These are phyloP conservation scores for Pholis gunnellus DNA, from an alignment of 2,113 vertebrate species.

Conservation along the genomic window DNA sequence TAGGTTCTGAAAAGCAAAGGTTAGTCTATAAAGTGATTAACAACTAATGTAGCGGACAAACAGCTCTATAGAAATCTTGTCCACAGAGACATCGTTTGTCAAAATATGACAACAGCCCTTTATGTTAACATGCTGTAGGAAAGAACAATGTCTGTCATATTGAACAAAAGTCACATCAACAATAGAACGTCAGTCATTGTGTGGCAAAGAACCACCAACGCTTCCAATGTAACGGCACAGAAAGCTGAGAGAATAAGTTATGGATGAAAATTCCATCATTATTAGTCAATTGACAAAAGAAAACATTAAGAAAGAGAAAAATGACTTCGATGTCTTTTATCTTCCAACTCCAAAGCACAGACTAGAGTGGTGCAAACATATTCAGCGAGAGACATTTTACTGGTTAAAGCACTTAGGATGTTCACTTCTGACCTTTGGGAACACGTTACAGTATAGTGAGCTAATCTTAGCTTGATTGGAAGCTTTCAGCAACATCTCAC, in stretches of 20 bases:
- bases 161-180: background rate
- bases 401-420: background rate
- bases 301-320: background rate
- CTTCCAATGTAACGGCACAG: background rate
- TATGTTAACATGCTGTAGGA: background rate
- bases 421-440: background rate
- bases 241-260: background rate
- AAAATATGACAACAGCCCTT: constrained; percentile 4
- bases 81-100: background rate
- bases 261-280: background rate
- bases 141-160: background rate
- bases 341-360: background rate
- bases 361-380: background rate
- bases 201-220: background rate
- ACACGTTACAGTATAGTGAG: background rate
- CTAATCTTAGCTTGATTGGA: background rate
- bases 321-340: background rate
- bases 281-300: background rate
- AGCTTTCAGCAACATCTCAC: background rate
- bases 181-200: background rate
- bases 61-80: background rate
- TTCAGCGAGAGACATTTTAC: background rate
- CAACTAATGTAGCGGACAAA: background rate
- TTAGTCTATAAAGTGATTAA: background rate
- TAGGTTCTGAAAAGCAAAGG: background rate